phyloP scores from a whole-genome alignment of 2,888 invertebrate species.

The Magallana nippona region DNA sequence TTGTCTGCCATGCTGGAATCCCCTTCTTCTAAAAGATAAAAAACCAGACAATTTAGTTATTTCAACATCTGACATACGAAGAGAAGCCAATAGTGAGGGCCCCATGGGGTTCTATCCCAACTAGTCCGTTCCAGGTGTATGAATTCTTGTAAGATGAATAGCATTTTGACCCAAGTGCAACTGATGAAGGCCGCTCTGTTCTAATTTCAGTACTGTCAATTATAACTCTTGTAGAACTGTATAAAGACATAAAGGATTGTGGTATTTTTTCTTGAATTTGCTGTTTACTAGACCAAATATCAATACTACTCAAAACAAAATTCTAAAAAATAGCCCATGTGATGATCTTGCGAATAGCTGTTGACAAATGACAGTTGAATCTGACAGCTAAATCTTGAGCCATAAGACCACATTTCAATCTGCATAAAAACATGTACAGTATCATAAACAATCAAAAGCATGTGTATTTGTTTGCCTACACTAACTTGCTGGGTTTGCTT shows the following conservation, averaged over 20 bases:
- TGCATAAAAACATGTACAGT: slow-evolving; percentile 28
- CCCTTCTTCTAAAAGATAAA: slow-evolving; percentile 48
- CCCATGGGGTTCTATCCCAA: slow-evolving; percentile 50
- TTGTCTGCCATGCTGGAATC: slow-evolving; percentile 43
- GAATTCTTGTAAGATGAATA: slow-evolving; percentile 42
- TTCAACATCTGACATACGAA: slow-evolving; percentile 53
- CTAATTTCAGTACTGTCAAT: too few relatives aligned
- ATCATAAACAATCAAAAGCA: too few relatives aligned
- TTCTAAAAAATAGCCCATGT: too few relatives aligned
- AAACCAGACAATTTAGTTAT: slow-evolving; percentile 46
- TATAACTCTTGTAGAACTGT: too few relatives aligned
- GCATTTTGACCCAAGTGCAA: slow-evolving; percentile 41
- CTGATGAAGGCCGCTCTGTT: too few relatives aligned
- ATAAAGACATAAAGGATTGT: too few relatives aligned
- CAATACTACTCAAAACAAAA: too few relatives aligned
- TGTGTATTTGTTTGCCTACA: too few relatives aligned
- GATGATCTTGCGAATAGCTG: slow-evolving; percentile 11
- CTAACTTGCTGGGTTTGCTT: too few relatives aligned
- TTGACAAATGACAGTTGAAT: slow-evolving; percentile 47
- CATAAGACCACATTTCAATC: slow-evolving; percentile 42
- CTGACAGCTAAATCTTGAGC: slow-evolving; percentile 39
- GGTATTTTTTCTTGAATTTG: too few relatives aligned
- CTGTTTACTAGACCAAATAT: too few relatives aligned
- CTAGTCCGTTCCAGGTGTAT: slow-evolving; percentile 46
- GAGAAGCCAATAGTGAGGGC: slow-evolving; percentile 39